A percentile compares a stretch with the other conserved stretches of the same genome.
Conservation (phyloP, 2,888 invertebrate species). For the Sphecodes monilicornis region DNA sequence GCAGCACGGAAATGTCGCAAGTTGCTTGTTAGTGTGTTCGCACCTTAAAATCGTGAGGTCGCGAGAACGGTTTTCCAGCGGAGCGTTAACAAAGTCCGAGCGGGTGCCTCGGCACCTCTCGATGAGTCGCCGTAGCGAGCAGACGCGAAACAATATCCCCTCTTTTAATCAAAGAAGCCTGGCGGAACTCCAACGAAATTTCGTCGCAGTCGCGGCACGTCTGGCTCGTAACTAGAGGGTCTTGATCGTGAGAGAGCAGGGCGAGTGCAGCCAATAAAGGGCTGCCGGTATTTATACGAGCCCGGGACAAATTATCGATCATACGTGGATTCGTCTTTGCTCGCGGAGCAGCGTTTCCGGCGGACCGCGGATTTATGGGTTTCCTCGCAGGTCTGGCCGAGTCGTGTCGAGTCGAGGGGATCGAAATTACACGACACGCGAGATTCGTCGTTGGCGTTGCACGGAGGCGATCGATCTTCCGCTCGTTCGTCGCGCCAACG, state of each 20-base stretch:
- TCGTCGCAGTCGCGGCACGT: slow-evolving; percentile 60
- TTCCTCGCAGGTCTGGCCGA: not conserved
- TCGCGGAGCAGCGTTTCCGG: slow-evolving; percentile 8
- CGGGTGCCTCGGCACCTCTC: not conserved
- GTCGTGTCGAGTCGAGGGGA: slow-evolving; percentile 7
- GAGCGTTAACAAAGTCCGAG: not conserved
- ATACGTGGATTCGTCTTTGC: slow-evolving; percentile 20
- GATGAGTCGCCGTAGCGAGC: not conserved
- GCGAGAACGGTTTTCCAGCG: not conserved
- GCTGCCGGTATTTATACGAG: slow-evolving; percentile 42
- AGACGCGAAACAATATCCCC: slow-evolving; percentile 44
- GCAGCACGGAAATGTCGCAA: not conserved
- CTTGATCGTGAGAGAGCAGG: slow-evolving; percentile 40
- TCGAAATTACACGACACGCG: slow-evolving; percentile 50
- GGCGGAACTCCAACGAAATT: slow-evolving; percentile 53
- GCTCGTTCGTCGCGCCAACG: slow-evolving; percentile 40
- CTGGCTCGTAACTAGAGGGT: slow-evolving; percentile 40
- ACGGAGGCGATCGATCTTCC: slow-evolving; percentile 61
- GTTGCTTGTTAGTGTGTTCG: not conserved
- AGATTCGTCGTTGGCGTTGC: slow-evolving; percentile 41
- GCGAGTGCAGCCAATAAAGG: slow-evolving; percentile 30
- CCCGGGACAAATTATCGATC: slow-evolving; percentile 38
- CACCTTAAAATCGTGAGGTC: not conserved
- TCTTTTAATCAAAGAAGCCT: slow-evolving; percentile 50
- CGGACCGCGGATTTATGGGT: slow-evolving; percentile 2